phyloP scores from a whole-genome alignment of 2,113 vertebrate species.

The Hippocampus abdominalis region DNA sequence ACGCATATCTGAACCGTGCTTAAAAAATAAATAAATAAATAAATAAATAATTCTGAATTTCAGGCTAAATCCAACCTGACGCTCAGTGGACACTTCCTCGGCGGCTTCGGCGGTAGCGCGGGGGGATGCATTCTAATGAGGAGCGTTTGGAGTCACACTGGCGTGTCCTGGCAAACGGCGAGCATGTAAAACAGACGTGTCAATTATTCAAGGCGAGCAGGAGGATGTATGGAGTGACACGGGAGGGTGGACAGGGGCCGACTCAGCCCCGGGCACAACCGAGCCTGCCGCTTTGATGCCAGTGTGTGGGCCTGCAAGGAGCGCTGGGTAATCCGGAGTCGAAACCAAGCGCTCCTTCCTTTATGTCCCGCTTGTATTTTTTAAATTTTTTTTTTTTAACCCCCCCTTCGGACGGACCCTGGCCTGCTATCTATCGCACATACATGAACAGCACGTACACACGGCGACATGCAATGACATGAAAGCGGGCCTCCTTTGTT shows the following conservation, averaged over 20 bases:
- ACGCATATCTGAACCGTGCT: neutral
- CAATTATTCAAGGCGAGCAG: constrained; percentile 75
- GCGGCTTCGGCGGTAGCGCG: constrained; percentile 35
- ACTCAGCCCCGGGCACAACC: constrained; percentile 72
- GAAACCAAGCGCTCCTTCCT: constrained; percentile 40
- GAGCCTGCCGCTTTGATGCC: constrained; percentile 70
- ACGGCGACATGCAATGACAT: constrained; percentile 25
- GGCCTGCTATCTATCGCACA: constrained; percentile 38
- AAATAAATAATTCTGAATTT: neutral
- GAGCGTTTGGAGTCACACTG: constrained; percentile 72
- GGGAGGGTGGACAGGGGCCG: constrained; percentile 69
- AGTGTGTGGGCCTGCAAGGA: constrained; percentile 73
- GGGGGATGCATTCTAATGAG: constrained; percentile 62
- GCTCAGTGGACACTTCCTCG: constrained; percentile 36
- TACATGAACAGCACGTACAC: constrained; percentile 32
- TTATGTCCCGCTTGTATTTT: constrained; percentile 47
- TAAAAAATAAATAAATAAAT: neutral
- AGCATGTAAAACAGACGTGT: constrained; percentile 76
- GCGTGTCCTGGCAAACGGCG: constrained; percentile 75
- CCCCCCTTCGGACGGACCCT: constrained; percentile 28
- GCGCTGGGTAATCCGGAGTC: constrained; percentile 64
- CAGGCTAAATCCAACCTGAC: neutral
- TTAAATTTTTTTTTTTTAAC: no score
- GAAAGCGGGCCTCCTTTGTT: constrained; percentile 54
- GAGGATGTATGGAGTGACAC: constrained; percentile 73